Evolutionary conservation across 2,113 vertebrate genomes (phyloP), one percentile per base, ranked within the genome.

Genomic region (Tichodroma muraria): DNA sequence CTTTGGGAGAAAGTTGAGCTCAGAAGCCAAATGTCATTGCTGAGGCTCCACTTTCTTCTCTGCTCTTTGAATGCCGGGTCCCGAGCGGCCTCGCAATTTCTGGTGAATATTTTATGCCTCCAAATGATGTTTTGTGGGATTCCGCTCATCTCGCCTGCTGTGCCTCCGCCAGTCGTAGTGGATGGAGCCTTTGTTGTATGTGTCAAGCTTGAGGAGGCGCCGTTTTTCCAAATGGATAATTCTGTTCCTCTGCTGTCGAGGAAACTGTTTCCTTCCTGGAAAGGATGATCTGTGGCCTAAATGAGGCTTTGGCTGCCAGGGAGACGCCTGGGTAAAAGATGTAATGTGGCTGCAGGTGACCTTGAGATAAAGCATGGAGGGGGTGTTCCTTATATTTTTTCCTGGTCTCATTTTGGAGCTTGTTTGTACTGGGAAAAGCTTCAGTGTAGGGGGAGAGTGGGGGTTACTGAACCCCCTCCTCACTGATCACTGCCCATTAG

Each of bases 191-290:
- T 95, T 95, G 94, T 85, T 93, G 83, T n/a, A 9, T 3, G 86
- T 77, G 82, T 93, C 93, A 90, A 24, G 65, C 87, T 82, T 95
- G 96, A 93, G 12, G 16, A 94, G 92, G 77, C 2, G 21, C 82
- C 22, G 4, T 79, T 97, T 96, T 96, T 94, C 92, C 40, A 37
- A 96, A 76, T 69, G 95, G 95, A 72, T 89, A 88, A 96, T 85
- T 94, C 91, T 42, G 33, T 88, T 93, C 89, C 65, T 88, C 64
- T 15, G 10, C 72, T 75, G 1, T 93, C 30, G 30, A 94, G 85
- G 93, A 95, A 95, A 77, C 66, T 5, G 47, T 64, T 93, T 85
- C 54, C 68, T 89, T 91, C 64, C 82, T 93, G 63, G 87, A 94
- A 96, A 90, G 89, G 90, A 89, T 73, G 54, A 54, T 56, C 75